phyloP scores from a whole-genome alignment of 2,797 vertebrate species.

The Acestrorhynchus altus region DNA sequence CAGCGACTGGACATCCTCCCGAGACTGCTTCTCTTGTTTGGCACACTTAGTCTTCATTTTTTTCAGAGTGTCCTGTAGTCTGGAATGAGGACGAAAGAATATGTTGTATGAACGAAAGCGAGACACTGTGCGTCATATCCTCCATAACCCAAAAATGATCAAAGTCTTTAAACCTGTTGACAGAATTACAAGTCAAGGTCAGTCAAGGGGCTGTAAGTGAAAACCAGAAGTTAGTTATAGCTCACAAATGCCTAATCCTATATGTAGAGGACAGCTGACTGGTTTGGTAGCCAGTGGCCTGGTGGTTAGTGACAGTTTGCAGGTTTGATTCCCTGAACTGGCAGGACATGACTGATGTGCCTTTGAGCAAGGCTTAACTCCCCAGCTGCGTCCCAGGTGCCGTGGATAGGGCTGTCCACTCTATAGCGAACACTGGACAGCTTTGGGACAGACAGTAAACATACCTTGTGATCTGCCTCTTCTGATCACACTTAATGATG shows the following conservation, averaged over 20 bases:
- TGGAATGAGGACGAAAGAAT: constrained; percentile 63
- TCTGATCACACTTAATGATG: constrained; percentile 76
- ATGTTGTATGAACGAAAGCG: constrained; percentile 39
- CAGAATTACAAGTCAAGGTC: not conserved
- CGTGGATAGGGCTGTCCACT: no score
- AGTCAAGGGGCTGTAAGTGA: not conserved
- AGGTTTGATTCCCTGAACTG: no score
- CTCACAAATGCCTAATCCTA: no score
- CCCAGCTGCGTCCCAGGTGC: no score
- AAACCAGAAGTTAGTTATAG: not conserved
- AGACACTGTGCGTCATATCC: not conserved
- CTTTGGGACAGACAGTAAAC: not conserved
- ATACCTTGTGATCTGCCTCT: constrained; percentile 78
- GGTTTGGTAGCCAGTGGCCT: no score
- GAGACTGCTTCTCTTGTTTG: constrained; percentile 71
- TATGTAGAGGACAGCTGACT: no score
- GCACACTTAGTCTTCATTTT: constrained; percentile 65
- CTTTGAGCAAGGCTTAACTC: no score
- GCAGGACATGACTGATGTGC: no score
- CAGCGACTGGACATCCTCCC: constrained; percentile 71
- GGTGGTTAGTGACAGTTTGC: no score
- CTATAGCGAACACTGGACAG: no score
- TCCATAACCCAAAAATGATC: no score
- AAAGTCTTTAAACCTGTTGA: no score
- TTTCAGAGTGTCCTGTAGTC: constrained; percentile 73